Evolutionary conservation across 2,888 invertebrate genomes (phyloP).

Genomic region (Spilarctia lutea): DNA sequence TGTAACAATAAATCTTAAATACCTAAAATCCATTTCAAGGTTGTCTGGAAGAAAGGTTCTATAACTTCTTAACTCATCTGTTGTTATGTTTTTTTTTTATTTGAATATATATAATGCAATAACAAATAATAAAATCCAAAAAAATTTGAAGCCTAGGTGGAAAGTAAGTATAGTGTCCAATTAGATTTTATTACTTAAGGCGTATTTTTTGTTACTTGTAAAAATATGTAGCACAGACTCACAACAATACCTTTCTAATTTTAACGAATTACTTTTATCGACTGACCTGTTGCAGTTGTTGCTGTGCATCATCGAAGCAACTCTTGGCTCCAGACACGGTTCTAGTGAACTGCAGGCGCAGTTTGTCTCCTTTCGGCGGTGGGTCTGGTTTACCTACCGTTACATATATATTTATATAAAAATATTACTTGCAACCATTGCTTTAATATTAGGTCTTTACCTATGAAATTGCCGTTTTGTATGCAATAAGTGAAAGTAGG

Average conservation of each 20-base stretch:
- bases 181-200: no score
- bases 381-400: slow-evolving; percentile 31
- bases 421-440: neutral
- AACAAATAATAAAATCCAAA: neutral
- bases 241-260: neutral
- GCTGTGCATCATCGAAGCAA: slow-evolving; percentile 49
- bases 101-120: no score
- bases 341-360: slow-evolving; percentile 54
- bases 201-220: no score
- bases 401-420: slow-evolving; percentile 16
- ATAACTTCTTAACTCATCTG: no score
- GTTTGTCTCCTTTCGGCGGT: slow-evolving; percentile 38
- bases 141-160: neutral
- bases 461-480: no score
- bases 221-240: neutral
- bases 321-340: slow-evolving; percentile 44
- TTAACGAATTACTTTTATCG: neutral
- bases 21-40: no score
- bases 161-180: no score
- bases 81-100: no score
- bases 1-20: no score
- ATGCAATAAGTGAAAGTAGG: no score
- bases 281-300: slow-evolving; percentile 53
- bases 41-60: no score
- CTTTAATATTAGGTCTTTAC: no score